Conservation (phyloP, 2,113 vertebrate species). For the Ramphastos sulfuratus region DNA sequence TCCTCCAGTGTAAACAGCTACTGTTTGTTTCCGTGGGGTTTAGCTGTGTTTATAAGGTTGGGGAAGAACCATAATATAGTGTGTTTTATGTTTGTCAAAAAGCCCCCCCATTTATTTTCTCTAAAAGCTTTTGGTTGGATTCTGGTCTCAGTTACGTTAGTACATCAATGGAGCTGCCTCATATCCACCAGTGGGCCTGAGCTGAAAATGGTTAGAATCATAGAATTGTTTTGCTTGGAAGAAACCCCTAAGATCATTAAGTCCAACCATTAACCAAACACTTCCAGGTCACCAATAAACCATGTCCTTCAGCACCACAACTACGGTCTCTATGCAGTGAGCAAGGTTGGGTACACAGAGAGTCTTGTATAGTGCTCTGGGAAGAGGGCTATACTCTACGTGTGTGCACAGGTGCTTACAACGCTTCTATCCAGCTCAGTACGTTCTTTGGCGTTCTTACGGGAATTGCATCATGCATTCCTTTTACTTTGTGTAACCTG, state of each 20-base stretch:
- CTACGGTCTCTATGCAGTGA: not conserved
- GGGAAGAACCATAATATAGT: not conserved
- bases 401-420: fast-evolving
- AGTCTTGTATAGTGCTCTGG: not conserved
- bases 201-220: not conserved
- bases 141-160: not conserved
- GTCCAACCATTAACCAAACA: too few species aligned
- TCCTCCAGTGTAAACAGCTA: conserved; percentile 70
- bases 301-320: not conserved
- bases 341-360: not conserved
- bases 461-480: not conserved
- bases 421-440: not conserved
- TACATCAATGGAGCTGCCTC: not conserved
- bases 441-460: not conserved
- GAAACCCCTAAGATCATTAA: too few species aligned
- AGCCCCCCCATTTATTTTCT: not conserved
- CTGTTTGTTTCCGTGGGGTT: conserved; percentile 50
- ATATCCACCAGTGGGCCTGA: not conserved
- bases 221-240: too few species aligned
- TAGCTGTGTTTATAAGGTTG: conserved; percentile 40
- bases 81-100: not conserved
- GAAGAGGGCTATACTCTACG: too few species aligned
- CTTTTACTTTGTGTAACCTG: not conserved
- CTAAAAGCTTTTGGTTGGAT: not conserved
- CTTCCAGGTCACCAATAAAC: too few species aligned